Conservation (phyloP, 2,797 vertebrate species). For the Taeniopygia guttata region DNA sequence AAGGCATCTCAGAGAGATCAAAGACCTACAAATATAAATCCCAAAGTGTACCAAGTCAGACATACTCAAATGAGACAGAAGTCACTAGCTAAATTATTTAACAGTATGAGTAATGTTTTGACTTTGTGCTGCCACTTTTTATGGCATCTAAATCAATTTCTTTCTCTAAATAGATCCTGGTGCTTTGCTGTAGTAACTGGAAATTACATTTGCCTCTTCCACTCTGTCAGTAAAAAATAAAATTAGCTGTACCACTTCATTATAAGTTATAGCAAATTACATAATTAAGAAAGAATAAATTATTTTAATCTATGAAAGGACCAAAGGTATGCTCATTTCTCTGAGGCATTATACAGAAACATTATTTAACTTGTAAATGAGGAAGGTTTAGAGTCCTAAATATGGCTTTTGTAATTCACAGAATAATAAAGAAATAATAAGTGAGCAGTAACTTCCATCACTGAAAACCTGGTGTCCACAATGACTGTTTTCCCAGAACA, state of each 20-base stretch:
- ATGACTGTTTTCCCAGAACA: neutral
- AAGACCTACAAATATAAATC: slow-evolving; percentile 35
- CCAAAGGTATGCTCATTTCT: neutral
- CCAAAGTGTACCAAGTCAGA: slow-evolving; percentile 12
- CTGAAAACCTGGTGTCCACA: neutral
- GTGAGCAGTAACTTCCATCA: neutral
- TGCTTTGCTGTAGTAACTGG: slow-evolving; percentile 28
- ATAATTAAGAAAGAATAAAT: slow-evolving; percentile 10
- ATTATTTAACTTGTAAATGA: neutral
- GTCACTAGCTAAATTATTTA: slow-evolving; percentile 59
- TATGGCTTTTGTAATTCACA: neutral
- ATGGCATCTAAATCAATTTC: slow-evolving; percentile 56
- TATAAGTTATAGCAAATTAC: neutral
- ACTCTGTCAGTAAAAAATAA: slow-evolving; percentile 23
- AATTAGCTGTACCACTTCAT: slow-evolving; percentile 16
- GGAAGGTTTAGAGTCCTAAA: neutral
- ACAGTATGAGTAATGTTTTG: slow-evolving; percentile 29
- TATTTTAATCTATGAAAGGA: neutral
- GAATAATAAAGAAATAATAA: neutral
- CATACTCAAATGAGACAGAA: slow-evolving; percentile 17
- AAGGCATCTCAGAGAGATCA: slow-evolving; percentile 17
- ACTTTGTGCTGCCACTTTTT: slow-evolving; percentile 28
- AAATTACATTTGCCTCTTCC: slow-evolving; percentile 16
- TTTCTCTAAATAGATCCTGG: slow-evolving; percentile 51
- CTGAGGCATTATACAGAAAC: neutral